phyloP scores from a whole-genome alignment of 1,140 invertebrate species.

The Mizuhopecten yessoensis region DNA sequence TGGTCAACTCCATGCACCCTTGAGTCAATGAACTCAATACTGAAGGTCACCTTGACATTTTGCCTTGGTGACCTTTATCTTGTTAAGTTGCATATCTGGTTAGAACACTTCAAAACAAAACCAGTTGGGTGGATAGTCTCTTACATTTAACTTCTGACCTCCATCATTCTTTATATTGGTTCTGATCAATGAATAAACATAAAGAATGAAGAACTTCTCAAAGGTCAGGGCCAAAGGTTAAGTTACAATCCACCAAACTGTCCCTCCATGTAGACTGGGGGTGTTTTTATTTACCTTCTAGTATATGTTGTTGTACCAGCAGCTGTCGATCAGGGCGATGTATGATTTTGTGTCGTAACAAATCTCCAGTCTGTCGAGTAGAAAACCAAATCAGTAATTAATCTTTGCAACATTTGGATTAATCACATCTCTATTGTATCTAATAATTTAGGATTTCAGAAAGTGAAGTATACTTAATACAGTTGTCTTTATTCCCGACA shows the following conservation, averaged over 20 bases:
- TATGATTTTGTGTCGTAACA: conserved; percentile 98
- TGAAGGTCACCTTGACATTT: no score
- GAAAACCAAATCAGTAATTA: conserved; percentile 45
- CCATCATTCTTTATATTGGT: neutral
- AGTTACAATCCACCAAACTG: neutral
- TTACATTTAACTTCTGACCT: neutral
- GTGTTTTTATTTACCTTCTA: conserved; percentile 88
- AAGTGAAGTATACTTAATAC: no score
- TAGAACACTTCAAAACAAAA: conserved; percentile 26
- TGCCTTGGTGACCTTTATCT: no score
- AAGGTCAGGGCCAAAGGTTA: neutral
- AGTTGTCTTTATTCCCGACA: no score
- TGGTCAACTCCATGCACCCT: neutral
- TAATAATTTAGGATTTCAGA: no score
- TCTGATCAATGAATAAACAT: neutral
- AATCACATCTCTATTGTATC: no score
- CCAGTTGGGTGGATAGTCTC: neutral
- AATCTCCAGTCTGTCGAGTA: conserved; percentile 91
- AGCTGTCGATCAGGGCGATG: conserved; percentile 96
- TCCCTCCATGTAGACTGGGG: no score
- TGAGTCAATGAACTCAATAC: no score
- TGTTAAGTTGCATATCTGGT: neutral
- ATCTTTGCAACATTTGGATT: neutral
- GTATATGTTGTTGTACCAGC: conserved; percentile 96
- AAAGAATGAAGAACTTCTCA: no score